Percentiles rank a stretch among this genome's conserved stretches.
Conservation (phyloP, 2,113 vertebrate genomes). For the Theristicus caerulescens region DNA sequence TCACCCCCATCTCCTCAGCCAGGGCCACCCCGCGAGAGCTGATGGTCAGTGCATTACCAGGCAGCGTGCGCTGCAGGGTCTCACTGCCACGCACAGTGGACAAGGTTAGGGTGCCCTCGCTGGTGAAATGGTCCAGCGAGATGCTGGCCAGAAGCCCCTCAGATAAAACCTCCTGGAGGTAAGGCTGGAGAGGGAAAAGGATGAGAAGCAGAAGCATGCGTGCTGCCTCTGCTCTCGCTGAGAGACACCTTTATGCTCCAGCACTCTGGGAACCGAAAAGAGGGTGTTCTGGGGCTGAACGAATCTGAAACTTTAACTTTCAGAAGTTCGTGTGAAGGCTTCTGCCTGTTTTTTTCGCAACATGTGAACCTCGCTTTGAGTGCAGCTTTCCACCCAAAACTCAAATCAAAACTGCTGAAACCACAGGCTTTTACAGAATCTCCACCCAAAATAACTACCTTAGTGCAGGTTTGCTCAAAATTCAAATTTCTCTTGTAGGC, state of each 20-base stretch:
- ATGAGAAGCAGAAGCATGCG: not conserved
- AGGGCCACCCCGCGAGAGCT: fast-evolving
- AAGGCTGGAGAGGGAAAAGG: not conserved
- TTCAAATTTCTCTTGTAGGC: not conserved
- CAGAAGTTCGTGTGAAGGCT: not conserved
- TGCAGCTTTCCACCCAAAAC: not conserved
- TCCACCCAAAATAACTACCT: not conserved
- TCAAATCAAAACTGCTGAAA: not conserved
- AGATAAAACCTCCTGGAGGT: not conserved
- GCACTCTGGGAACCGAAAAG: not conserved
- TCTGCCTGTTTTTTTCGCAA: not conserved
- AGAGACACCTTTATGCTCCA: not conserved
- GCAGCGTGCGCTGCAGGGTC: not conserved
- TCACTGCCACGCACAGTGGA: fast-evolving
- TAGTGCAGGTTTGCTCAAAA: not conserved
- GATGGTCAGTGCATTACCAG: not conserved
- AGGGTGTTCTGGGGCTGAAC: not conserved
- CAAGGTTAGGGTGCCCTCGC: not conserved
- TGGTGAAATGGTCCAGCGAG: not conserved
- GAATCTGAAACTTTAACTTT: conserved; percentile 1
- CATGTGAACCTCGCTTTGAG: not conserved
- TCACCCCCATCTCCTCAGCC: not conserved
- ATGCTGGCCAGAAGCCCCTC: not conserved
- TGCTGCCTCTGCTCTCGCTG: fast-evolving
- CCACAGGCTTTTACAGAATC: not conserved